Base-by-base conservation (phyloP, 2,113 vertebrate species). In the Chitala chitala region DNA sequence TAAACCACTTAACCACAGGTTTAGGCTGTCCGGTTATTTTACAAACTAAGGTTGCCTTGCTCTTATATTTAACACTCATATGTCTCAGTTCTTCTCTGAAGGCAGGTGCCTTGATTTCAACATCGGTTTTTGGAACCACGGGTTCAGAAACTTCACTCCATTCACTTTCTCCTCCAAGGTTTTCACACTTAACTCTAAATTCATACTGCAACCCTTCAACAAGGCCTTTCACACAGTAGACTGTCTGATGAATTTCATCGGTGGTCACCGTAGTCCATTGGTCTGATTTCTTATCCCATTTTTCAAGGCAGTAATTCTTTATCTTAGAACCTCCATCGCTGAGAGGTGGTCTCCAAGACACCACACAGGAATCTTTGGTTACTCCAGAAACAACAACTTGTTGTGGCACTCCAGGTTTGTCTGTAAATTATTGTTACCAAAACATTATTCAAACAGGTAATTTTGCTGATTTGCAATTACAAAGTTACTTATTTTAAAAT, bases 1-100 rank as follows among this genome's bases (percentile, higher is more conserved):
- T 93, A 82, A 96, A 98, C 97, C 97, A 99, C 89, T 99, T 99
- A 33, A 99, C 94, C 24, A 99, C 88, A 80, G 97, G 97, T 80
- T 98, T 99, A 1, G 97, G 97, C 73, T 96, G 90, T 77, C 97
- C 97, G 42, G 84, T 90, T 81, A 99, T 92, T 87, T 99, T 99
- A 89, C 95, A 98, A 75, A 98, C 95, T 76, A 99, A 91, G 15
- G 95, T 97, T 55, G 96, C 96, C 33, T 94, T 96, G 84, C 95
- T 95, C 85, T 93, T 93, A 76, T 95, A 94, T 82, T 95, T 98
- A 71, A 98, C 93, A 59, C 95, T 97, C 86, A 98, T 87, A 84
- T 95, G 98, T 82, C 96, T 94, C 71, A 99, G 86, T 84, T 98
- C 97, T 83, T 99, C 96, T 84, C 98, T 98, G 82, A 99, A 99